A percentile compares a stretch with the other conserved stretches of the same genome.
These are phyloP conservation scores for Botrylloides violaceus DNA, from an alignment of 23 tunicate species.

Conservation along the genomic window DNA sequence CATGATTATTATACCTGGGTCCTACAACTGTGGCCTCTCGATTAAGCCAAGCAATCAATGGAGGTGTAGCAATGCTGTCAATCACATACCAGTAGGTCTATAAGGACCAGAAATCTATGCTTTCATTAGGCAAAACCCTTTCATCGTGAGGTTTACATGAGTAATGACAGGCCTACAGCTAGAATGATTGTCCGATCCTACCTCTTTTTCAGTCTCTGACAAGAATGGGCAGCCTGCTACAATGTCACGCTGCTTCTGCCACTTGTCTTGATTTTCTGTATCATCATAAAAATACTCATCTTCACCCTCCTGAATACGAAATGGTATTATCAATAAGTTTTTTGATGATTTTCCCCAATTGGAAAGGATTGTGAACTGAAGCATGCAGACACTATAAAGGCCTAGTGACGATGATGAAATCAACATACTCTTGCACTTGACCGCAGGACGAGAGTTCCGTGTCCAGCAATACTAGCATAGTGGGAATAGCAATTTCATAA, in stretches of 20 bases:
- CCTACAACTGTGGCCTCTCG: neutral
- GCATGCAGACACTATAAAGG: neutral
- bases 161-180: neutral
- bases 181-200: no score
- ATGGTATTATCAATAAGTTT: neutral
- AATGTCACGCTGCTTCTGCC: constrained; percentile 45
- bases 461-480: no score
- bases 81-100: no score
- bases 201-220: constrained; percentile 76
- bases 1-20: neutral
- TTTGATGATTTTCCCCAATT: no score
- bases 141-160: neutral
- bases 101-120: no score
- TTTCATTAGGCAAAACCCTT: neutral
- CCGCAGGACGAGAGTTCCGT: neutral
- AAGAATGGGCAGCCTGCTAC: constrained; percentile 89
- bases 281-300: constrained; percentile 79
- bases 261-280: constrained; percentile 25
- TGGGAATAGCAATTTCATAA: no score
- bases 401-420: neutral
- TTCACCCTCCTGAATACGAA: constrained; percentile 40
- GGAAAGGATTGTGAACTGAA: neutral
- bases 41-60: no score
- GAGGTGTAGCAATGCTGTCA: no score
- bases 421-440: neutral